A percentile compares a stretch with the other conserved stretches of the same genome.
Evolutionary conservation across 2,113 vertebrate genomes (phyloP).

Genomic region (Hydropotes inermis): DNA sequence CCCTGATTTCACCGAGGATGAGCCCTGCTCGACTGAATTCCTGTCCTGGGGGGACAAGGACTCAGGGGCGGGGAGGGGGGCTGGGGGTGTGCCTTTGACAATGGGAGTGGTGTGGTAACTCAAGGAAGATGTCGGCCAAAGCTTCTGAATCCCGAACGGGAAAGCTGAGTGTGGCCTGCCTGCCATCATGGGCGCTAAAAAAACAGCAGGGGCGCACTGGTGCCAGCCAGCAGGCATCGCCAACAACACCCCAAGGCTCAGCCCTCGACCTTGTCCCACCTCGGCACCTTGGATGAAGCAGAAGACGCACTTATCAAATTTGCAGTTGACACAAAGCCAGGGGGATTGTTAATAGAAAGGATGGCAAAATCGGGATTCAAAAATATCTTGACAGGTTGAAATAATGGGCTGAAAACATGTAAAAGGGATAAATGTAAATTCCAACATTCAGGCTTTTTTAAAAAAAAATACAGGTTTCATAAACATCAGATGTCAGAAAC

Average conservation of each 20-base stretch:
- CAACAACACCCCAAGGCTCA: background rate
- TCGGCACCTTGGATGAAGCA: background rate
- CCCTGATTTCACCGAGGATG: background rate
- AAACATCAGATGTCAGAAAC: conserved; percentile 28
- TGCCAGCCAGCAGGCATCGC: background rate
- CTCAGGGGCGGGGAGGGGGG: background rate
- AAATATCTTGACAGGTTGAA: conserved; percentile 65
- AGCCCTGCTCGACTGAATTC: background rate
- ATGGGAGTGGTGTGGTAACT: accelerated
- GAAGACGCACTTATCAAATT: conserved; percentile 14
- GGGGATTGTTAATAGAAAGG: conserved; percentile 59
- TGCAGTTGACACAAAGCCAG: conserved; percentile 54
- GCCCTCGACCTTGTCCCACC: background rate
- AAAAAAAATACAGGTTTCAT: background rate
- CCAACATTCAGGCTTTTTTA: background rate
- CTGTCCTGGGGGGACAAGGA: background rate
- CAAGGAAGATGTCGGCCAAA: background rate
- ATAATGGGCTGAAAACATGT: conserved; percentile 63
- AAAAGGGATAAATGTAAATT: conserved; percentile 67
- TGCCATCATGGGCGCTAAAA: accelerated
- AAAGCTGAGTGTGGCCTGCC: background rate
- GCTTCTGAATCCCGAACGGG: background rate
- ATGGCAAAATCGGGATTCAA: conserved; percentile 36
- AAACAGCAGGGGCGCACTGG: accelerated
- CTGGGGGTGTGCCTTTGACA: background rate